Base-by-base conservation (phyloP, 1,140 invertebrate genomes). In the Drosophila varians region DNA sequence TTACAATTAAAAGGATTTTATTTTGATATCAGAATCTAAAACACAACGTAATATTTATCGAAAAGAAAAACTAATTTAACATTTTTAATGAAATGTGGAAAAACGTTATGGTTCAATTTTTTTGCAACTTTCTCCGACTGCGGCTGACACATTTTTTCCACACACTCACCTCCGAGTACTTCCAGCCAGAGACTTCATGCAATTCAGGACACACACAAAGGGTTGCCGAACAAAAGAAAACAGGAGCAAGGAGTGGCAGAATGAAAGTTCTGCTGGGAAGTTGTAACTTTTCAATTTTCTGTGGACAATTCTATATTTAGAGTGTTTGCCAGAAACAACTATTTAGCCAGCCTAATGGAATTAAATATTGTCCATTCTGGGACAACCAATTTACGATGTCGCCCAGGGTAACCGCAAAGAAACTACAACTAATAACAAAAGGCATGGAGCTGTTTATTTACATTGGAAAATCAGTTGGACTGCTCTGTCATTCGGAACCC, bases 321-420 rank as follows among this genome's bases (percentile, higher is more conserved):
- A 64, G 40, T 49, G 53, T 73, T 57, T 64, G 52, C 28, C 52
- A 26, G 36, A 52, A 54, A 47, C 64, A 23, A 45, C 64, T 68
- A 46, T 71, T 80, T 72, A 69, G 69, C 47, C 74, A 58, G 55
- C 49, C 73, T 82, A 82, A 80, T 80, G 77, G 71, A 82, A 82
- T 82, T 77, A 68, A 55, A 77, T 73, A 77, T 74, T 74, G 52
- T 74, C 45, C 75, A 69, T 74, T 78, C 60, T 74, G 60, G 48
- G 42, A 31, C 48, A 45, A 62, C 60, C 69, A 74, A 69, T 78
- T 74, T 78, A 45, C 54, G 58, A 70, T 60, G 74, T 65, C 40
- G 69, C 54, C 68, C 28, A 58, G 45, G 42, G 38, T 42, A 46
- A 42, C 56, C 52, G 38, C 45, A 69, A 65, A 52, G 60, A 8